These are phyloP conservation scores for Lichenostomus cassidix DNA, from an alignment of 2,113 vertebrate genomes.

Conservation along the genomic window DNA sequence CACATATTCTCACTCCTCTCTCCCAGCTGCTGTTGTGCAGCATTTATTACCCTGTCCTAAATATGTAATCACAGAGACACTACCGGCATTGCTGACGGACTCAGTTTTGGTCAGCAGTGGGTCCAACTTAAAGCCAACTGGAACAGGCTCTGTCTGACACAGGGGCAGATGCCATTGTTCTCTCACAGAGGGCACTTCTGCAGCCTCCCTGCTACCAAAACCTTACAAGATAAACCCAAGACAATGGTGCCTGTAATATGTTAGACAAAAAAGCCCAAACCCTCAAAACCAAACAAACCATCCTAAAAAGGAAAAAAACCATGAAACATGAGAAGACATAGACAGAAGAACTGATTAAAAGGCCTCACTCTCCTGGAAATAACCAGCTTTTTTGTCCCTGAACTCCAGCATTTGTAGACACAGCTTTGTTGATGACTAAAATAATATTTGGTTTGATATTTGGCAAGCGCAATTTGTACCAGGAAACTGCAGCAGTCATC, in stretches of 20 bases:
- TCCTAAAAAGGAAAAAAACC: too few relatives aligned
- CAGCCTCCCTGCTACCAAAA: background rate
- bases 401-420: background rate
- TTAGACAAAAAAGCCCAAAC: background rate
- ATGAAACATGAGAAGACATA: background rate
- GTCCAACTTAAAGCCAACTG: background rate
- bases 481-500: background rate
- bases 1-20: background rate
- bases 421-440: background rate
- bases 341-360: background rate
- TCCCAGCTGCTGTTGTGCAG: background rate
- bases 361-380: background rate
- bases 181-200: background rate
- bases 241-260: background rate
- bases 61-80: background rate
- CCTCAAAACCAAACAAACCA: fast-evolving
- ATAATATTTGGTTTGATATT: background rate
- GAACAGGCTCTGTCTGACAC: background rate
- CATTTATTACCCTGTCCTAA: background rate
- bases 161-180: background rate
- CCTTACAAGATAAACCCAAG: background rate
- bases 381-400: background rate
- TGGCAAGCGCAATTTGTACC: background rate
- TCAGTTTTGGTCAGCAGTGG: background rate
- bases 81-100: background rate